phyloP scores from a whole-genome alignment of 2,888 invertebrate species.

The Omphaloscelis lunosa region DNA sequence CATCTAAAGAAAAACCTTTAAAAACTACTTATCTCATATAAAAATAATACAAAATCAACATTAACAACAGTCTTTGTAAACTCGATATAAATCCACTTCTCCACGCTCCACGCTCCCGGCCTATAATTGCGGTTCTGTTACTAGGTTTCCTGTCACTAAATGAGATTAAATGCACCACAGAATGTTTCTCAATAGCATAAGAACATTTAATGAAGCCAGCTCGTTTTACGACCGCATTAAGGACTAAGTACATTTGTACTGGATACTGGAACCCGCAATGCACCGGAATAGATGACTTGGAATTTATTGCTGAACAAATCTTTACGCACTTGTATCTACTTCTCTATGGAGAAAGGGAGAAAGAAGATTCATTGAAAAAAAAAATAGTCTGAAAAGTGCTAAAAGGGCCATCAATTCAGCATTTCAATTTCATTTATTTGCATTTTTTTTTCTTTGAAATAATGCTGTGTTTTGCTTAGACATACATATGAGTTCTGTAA shows the following conservation, averaged over 20 bases:
- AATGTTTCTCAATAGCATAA: slow-evolving; percentile 83
- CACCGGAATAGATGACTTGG: slow-evolving; percentile 9
- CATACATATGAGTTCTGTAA: neutral
- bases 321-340: slow-evolving; percentile 6
- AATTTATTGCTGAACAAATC: slow-evolving; percentile 33
- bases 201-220: slow-evolving; percentile 79
- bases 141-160: slow-evolving; percentile 86
- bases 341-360: neutral
- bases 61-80: slow-evolving; percentile 9
- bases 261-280: slow-evolving; percentile 13
- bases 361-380: neutral
- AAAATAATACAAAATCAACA: slow-evolving; percentile 1
- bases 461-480: neutral
- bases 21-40: neutral
- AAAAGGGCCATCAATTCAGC: too few relatives aligned
- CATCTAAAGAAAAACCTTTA: neutral
- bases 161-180: slow-evolving; percentile 82
- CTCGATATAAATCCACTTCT: slow-evolving; percentile 15
- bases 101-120: slow-evolving; percentile 66
- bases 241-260: slow-evolving; percentile 47
- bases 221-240: slow-evolving; percentile 59
- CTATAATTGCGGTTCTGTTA: slow-evolving; percentile 77
- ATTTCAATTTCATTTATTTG: too few relatives aligned
- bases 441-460: neutral
- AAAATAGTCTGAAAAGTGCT: too few relatives aligned